Evolutionary conservation across 2,113 vertebrate species (phyloP).

Genomic region (Meleagris gallopavo): DNA sequence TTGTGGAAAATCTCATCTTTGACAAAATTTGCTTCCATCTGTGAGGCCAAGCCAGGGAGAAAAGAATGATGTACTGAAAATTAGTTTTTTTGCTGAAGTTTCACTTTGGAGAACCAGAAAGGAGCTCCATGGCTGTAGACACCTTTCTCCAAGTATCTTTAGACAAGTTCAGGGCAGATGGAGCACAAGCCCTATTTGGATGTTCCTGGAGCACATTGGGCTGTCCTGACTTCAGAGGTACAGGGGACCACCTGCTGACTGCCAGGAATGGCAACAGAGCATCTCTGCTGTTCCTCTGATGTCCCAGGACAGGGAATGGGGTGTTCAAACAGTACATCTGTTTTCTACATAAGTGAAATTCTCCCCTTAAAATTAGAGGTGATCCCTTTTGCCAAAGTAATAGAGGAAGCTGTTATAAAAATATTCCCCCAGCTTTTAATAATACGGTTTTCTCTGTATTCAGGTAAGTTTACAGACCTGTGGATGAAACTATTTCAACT

Average conservation of each 20-base stretch:
- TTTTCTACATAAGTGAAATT: background rate
- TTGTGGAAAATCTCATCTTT: background rate
- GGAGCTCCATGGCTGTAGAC: background rate
- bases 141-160: background rate
- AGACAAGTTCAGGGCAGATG: background rate
- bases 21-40: background rate
- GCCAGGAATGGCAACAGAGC: background rate
- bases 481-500: background rate
- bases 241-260: fast-evolving
- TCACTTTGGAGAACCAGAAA: background rate
- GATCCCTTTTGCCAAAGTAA: background rate
- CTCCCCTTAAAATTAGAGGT: background rate
- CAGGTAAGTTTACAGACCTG: background rate
- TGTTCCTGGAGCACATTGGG: fast-evolving
- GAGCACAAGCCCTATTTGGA: background rate
- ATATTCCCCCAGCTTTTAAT: background rate
- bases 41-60: background rate
- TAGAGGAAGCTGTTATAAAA: background rate
- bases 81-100: background rate
- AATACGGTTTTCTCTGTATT: background rate
- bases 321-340: background rate
- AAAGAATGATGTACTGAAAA: background rate
- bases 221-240: background rate
- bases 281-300: background rate
- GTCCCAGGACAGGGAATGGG: background rate